Conservation (phyloP, 2,888 invertebrate genomes). For the Hylaea fasciaria region DNA sequence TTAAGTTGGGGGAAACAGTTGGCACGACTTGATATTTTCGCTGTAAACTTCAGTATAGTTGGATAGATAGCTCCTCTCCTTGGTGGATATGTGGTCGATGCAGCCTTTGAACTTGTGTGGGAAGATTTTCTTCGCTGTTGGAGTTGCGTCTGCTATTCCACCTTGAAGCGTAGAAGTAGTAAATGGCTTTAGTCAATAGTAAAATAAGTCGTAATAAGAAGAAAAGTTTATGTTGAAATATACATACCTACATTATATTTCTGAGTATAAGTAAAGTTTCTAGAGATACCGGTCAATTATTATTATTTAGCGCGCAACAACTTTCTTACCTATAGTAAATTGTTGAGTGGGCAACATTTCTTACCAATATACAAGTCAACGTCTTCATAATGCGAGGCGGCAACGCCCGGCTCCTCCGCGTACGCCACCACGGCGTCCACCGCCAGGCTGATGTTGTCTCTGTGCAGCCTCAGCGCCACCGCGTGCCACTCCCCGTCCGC, state of each 20-base stretch:
- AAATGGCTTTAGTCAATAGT: too few species aligned
- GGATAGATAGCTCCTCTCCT: constrained; percentile 56
- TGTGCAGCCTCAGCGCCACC: constrained; percentile 74
- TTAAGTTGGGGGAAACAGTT: constrained; percentile 69
- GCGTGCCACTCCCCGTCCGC: constrained; percentile 91
- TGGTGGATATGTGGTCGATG: constrained; percentile 83
- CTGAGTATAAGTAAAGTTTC: too few species aligned
- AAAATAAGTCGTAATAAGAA: too few species aligned
- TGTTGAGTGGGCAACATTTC: constrained; percentile 25
- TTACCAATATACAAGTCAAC: constrained; percentile 71
- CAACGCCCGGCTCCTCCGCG: constrained; percentile 64
- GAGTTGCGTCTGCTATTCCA: constrained; percentile 79
- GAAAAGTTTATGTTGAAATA: too few species aligned
- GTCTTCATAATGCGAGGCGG: constrained; percentile 54
- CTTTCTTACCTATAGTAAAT: too few species aligned
- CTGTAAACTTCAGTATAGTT: constrained; percentile 73
- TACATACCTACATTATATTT: too few species aligned
- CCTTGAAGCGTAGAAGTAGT: constrained; percentile 65
- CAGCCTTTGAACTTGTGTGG: constrained; percentile 86
- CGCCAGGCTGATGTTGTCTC: constrained; percentile 67
- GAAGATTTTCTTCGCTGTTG: constrained; percentile 76
- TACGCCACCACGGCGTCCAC: constrained; percentile 73
- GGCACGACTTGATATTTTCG: constrained; percentile 78
- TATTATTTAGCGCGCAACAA: too few species aligned
- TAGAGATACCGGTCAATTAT: too few species aligned